Base-by-base conservation (phyloP, 1,140 invertebrate genomes). In the Capitella teleta region DNA sequence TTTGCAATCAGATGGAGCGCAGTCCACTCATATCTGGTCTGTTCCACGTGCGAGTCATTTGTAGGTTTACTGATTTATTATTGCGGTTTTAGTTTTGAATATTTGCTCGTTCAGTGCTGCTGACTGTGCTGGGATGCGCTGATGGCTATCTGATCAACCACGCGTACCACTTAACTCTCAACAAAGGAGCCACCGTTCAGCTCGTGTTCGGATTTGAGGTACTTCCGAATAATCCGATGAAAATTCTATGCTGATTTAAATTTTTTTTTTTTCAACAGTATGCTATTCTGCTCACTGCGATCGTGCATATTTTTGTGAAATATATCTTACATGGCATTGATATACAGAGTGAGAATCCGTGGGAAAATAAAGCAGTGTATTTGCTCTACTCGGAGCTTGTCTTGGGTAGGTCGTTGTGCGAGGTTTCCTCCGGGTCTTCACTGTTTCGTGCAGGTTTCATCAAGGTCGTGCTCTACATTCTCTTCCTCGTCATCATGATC, bases 361-460 rank as follows among this genome's bases (percentile, higher is more conserved):
- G 96, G 96, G 96, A 99, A 66, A 95, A 92, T 68, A 99, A 99
- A 73, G 93, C 94, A 12, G 92, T 98, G 1, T 97, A 92, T 64
- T 72, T 99, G 14, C 75, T 99, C 0, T 97, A 98, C 61, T 91
- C 92, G 14, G 96, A 99, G 75, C 77, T 99, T 38, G 78, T 95
- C 18, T 91, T 98, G 74, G 93, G 94, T 74, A 84, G 84, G 78
- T 60, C 8, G 25, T 40, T 21, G n/a, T 40, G 8, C 23, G 36
- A 38, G 36, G 23, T 10, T 10, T 12, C 16, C 36, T 18, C 16
- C 38, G 25, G n/a, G 10, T 2, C 2, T 40, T 10, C 38, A 44
- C 8, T 55, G n/a, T 21, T 36, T 56, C 16, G 61, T 73, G 23
- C 66, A 80, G 80, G 80, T 54, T 75, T 83, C 55, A 68, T 80